A percentile compares a stretch with the other conserved stretches of the same genome.
phyloP scores from a whole-genome alignment of 2,888 invertebrate species.

The Drosophila lacicola region DNA sequence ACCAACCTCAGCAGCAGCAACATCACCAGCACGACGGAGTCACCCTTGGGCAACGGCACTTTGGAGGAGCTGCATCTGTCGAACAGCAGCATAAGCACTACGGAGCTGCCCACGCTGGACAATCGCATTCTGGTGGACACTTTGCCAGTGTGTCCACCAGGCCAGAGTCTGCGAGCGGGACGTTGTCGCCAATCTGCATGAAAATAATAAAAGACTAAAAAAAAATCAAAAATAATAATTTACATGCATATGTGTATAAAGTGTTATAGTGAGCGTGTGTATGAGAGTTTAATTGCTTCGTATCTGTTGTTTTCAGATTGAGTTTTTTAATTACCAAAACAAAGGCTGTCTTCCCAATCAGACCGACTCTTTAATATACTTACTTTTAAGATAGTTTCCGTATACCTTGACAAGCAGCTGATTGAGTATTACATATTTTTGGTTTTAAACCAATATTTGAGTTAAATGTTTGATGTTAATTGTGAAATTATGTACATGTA shows the following conservation, averaged over 20 bases:
- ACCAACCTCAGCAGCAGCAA: neutral
- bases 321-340: constrained; percentile 4
- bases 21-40: neutral
- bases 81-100: constrained; percentile 3
- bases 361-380: neutral
- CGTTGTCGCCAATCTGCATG: constrained; percentile 63
- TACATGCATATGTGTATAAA: neutral
- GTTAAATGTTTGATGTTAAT: neutral
- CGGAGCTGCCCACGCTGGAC: constrained; percentile 39
- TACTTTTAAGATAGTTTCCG: neutral
- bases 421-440: too few species aligned
- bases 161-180: constrained; percentile 56
- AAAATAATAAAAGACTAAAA: neutral
- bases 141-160: constrained; percentile 40
- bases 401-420: too few species aligned
- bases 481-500: neutral
- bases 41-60: neutral
- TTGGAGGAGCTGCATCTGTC: neutral
- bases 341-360: neutral
- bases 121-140: constrained; percentile 66
- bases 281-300: neutral
- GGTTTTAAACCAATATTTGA: too few species aligned
- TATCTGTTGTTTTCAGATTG: neutral
- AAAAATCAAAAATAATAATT: neutral
- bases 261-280: neutral